These are phyloP conservation scores for Drosophila atripex DNA, from an alignment of 2,888 invertebrate genomes.

Conservation along the genomic window DNA sequence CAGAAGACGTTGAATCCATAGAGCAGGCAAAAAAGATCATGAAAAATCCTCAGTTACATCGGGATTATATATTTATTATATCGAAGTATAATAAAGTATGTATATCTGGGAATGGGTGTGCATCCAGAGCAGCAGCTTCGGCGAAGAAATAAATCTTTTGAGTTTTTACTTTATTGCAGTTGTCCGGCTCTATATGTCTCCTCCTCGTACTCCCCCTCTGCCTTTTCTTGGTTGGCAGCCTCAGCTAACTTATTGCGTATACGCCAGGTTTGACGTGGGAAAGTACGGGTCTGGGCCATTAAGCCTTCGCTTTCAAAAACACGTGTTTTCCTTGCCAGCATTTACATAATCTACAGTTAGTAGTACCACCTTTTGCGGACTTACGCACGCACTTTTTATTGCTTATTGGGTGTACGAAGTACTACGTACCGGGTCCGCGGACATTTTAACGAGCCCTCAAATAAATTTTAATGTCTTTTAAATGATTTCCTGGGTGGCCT, in stretches of 20 bases:
- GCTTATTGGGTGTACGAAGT: conserved; percentile 64
- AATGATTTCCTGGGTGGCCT: conserved; percentile 62
- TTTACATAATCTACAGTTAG: conserved; percentile 62
- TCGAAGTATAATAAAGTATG: too few relatives aligned
- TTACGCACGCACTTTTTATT: conserved; percentile 69
- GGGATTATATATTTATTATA: too few relatives aligned
- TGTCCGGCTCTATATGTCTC: conserved; percentile 28
- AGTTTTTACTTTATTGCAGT: conserved; percentile 75
- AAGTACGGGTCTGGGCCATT: conserved; percentile 39
- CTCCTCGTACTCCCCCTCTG: background rate
- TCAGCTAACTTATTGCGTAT: conserved; percentile 60
- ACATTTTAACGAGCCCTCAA: conserved; percentile 73
- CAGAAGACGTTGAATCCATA: too few relatives aligned
- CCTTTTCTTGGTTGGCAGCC: background rate
- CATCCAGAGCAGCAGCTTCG: conserved; percentile 49
- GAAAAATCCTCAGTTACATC: too few relatives aligned
- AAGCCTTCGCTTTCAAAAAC: conserved; percentile 51
- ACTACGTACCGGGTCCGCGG: conserved; percentile 38
- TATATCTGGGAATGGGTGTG: conserved; percentile 40
- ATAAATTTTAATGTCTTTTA: conserved; percentile 76
- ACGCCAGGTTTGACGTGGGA: conserved; percentile 38
- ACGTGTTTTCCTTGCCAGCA: conserved; percentile 62
- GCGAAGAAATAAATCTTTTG: conserved; percentile 75
- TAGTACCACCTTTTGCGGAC: conserved; percentile 29
- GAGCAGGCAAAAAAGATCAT: too few relatives aligned